phyloP scores from a whole-genome alignment of 2,797 vertebrate species.

The Chiloscyllium punctatum region DNA sequence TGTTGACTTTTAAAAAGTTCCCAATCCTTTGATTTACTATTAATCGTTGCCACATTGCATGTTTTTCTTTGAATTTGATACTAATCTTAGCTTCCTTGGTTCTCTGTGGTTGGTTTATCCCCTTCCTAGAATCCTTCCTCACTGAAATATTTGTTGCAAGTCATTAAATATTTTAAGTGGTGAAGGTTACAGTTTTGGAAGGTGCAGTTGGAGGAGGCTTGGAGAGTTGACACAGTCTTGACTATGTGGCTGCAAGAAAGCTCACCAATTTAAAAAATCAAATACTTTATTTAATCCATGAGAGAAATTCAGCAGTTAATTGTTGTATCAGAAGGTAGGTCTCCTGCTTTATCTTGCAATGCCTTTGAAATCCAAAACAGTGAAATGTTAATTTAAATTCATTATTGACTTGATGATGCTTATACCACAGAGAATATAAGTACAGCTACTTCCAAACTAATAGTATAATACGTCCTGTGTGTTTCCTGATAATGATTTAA shows the following conservation, averaged over 20 bases:
- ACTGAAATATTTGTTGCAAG: too few species aligned
- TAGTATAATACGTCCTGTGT: background rate
- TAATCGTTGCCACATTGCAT: too few species aligned
- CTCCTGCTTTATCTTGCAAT: background rate
- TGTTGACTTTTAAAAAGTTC: too few species aligned
- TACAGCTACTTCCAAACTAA: too few species aligned
- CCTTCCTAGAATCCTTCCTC: too few species aligned
- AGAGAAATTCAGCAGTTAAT: background rate
- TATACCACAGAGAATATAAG: background rate
- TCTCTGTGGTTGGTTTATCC: too few species aligned
- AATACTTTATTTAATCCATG: background rate
- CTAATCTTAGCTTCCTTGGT: too few species aligned
- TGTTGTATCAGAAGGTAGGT: background rate
- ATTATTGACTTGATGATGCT: background rate
- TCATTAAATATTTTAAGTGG: too few species aligned
- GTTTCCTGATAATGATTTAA: background rate
- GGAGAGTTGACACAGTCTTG: background rate
- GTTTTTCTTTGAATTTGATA: too few species aligned
- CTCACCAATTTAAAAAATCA: background rate
- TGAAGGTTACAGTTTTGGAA: too few species aligned
- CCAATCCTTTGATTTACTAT: too few species aligned
- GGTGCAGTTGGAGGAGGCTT: too few species aligned
- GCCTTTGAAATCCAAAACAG: background rate
- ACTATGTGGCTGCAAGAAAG: background rate
- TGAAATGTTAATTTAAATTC: background rate